Conservation (phyloP, 35 echinoderm and acorn worm genomes). For the Ophioderma brevispina region DNA sequence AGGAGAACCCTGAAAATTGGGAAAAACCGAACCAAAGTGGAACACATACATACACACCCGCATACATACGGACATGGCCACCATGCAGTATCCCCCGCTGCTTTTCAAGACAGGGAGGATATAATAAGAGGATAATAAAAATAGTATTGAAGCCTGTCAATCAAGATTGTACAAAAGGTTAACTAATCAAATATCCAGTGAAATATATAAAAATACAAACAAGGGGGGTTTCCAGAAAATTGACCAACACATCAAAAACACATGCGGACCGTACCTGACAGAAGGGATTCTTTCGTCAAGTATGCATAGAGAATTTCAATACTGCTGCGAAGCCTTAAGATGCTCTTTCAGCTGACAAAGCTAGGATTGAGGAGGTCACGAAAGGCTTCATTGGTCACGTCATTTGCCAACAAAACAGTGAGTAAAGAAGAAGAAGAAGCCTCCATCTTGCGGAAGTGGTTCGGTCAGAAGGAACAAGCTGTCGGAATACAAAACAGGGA, state of each 20-base stretch:
- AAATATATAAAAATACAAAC: neutral
- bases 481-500: no score
- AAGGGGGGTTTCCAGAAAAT: no score
- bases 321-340: slow-evolving; percentile 73
- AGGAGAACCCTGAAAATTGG: no score
- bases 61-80: no score
- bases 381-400: slow-evolving; percentile 92
- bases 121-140: no score
- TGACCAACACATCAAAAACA: neutral
- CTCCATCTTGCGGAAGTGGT: slow-evolving; percentile 57
- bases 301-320: slow-evolving; percentile 48
- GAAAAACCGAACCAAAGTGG: no score
- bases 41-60: no score
- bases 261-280: slow-evolving; percentile 51
- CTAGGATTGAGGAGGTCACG: slow-evolving; percentile 79
- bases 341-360: slow-evolving; percentile 87
- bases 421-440: slow-evolving; percentile 95
- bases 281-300: slow-evolving; percentile 55
- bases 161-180: neutral
- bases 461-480: slow-evolving; percentile 86
- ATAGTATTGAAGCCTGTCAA: no score
- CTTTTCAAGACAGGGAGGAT: no score
- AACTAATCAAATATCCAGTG: neutral
- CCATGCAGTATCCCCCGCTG: no score
- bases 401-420: slow-evolving; percentile 87